Base-by-base conservation (phyloP, 2,113 vertebrate species). In the Nicator chloris region DNA sequence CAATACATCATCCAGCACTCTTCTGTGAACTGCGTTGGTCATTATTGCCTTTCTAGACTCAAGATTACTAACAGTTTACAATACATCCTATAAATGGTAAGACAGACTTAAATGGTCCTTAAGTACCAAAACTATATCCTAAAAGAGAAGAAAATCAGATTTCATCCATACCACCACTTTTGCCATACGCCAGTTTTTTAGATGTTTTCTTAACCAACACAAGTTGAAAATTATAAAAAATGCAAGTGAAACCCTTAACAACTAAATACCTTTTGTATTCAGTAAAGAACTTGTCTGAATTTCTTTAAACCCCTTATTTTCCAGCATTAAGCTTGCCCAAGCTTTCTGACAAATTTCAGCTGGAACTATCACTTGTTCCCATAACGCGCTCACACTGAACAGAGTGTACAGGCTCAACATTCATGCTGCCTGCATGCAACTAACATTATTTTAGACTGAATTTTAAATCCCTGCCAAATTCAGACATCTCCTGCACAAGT, bases 371-470 rank as follows among this genome's bases (percentile, higher is more conserved):
- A 49, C 69, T 28, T 50, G 40, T 61, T 59, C 85, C 60, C 82
- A 30, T 31, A 40, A 42, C 11, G 16, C 28, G 44, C 61, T 80
- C 61, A 13, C 51, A 64, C 59, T 37, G 92, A 88, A 89, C 82
- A 89, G 66, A 88, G 65, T 4, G 63, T 86, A 83, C 79, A 87
- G 20, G 72, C 65, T 88, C 92, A 69, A 83, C 82, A 64, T 37
- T 30, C 49, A 65, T 70, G 87, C 65, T 82, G 90, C 85, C 85
- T 80, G 56, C 71, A 56, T 30, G 82, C 69, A 80, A 63, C 68
- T 61, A 47, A 86, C 86, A 95, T 96, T 71, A 95, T 97, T 95
- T 95, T 86, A 85, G 66, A 56, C 69, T 60, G 77, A 56, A 40
- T 90, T 90, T 91, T 70, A 88, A 92, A 88, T 45, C 11, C 26